phyloP scores from a whole-genome alignment of 2,113 vertebrate genomes.

The Lichenostomus cassidix region DNA sequence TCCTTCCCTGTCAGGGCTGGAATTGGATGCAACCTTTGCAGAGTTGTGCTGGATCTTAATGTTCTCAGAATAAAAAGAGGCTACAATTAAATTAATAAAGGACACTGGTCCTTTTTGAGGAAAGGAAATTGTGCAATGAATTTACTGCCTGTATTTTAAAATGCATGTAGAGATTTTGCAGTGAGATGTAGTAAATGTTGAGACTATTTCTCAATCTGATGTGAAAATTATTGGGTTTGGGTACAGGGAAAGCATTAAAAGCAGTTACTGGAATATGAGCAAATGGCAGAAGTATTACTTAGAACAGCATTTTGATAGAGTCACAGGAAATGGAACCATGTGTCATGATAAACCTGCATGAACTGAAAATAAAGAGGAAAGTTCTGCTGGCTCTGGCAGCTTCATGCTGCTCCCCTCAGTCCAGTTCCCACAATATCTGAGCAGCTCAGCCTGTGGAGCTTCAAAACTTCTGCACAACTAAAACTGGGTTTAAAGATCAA shows the following conservation, averaged over 20 bases:
- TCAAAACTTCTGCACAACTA: neutral
- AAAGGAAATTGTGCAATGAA: neutral
- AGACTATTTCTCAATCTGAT: neutral
- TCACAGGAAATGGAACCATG: neutral
- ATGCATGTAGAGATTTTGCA: neutral
- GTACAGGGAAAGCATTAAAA: neutral
- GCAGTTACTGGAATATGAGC: neutral
- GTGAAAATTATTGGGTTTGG: neutral
- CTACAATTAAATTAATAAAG: neutral
- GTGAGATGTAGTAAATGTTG: neutral
- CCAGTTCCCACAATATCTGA: neutral
- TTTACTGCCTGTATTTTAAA: neutral
- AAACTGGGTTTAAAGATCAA: neutral
- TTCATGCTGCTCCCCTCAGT: neutral
- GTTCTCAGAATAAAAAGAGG: neutral
- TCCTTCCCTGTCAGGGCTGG: neutral
- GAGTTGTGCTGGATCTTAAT: neutral
- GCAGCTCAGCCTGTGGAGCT: neutral
- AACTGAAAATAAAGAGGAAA: neutral
- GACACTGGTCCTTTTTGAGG: neutral
- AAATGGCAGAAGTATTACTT: neutral
- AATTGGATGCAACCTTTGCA: neutral
- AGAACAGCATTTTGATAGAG: neutral
- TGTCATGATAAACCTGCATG: neutral
- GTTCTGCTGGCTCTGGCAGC: neutral